These are phyloP conservation scores for Xyrauchen texanus DNA, from an alignment of 2,113 vertebrate species.

Conservation along the genomic window DNA sequence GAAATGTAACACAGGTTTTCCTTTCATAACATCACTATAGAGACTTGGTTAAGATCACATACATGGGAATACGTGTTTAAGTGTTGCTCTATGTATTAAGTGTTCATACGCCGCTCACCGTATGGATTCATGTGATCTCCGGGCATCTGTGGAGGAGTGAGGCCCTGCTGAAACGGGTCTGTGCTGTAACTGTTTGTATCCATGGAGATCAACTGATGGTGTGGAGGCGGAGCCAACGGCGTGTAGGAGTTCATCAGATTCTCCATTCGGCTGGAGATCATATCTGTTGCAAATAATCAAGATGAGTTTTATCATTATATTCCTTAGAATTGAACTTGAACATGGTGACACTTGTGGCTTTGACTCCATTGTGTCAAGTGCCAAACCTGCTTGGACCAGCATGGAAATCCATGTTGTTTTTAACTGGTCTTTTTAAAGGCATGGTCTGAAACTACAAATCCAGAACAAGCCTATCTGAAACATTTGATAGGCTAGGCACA, in stretches of 20 bases:
- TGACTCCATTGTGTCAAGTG: too few species aligned
- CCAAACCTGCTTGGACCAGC: too few species aligned
- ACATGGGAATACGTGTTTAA: not conserved
- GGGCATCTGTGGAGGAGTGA: conserved; percentile 94
- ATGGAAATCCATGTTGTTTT: too few species aligned
- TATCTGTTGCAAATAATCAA: conserved; percentile 73
- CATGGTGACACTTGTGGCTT: too few species aligned
- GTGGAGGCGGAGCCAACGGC: conserved; percentile 80
- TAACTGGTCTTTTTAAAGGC: too few species aligned
- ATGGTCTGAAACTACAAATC: too few species aligned
- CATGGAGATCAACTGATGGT: conserved; percentile 86
- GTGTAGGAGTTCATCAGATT: conserved; percentile 89
- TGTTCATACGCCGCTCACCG: conserved; percentile 74
- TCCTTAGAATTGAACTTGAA: not conserved
- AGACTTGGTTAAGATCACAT: not conserved
- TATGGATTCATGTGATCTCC: conserved; percentile 97
- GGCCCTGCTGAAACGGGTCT: conserved; percentile 90
- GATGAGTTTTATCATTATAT: not conserved
- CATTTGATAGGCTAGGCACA: too few species aligned
- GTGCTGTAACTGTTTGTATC: conserved; percentile 84
- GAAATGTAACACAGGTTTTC: too few species aligned
- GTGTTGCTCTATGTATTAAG: not conserved
- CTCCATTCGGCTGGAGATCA: conserved; percentile 88
- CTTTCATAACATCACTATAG: not conserved
- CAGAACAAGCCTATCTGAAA: too few species aligned